Percentiles rank a stretch among this genome's conserved stretches.
These are phyloP conservation scores for Paradoxurus hermaphroditus DNA, from an alignment of 2,113 vertebrate genomes.

Conservation along the genomic window DNA sequence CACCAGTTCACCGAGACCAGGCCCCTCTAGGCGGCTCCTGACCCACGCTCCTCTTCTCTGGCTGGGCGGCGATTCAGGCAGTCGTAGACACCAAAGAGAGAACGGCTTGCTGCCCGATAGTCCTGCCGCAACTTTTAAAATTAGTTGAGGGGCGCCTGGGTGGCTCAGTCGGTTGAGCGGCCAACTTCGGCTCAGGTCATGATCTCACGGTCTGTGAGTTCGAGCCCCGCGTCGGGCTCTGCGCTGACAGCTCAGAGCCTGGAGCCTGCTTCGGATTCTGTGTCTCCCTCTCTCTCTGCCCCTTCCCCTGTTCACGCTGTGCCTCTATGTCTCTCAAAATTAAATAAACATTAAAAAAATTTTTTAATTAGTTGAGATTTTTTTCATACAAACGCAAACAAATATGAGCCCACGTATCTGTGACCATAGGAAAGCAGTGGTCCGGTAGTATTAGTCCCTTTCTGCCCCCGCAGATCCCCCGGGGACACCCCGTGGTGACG, in stretches of 20 bases:
- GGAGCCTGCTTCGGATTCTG: no score
- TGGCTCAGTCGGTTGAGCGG: no score
- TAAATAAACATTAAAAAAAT: no score
- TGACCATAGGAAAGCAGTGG: fast-evolving
- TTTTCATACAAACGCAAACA: neutral
- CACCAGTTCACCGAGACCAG: neutral
- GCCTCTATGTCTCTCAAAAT: no score
- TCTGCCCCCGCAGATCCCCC: fast-evolving
- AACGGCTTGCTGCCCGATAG: neutral
- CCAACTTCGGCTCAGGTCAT: no score
- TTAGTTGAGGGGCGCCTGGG: no score
- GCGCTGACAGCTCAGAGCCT: no score
- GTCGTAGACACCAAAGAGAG: neutral
- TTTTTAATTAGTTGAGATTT: neutral
- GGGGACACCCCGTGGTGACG: neutral
- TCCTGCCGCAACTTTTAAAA: neutral
- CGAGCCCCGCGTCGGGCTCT: no score
- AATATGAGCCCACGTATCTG: neutral
- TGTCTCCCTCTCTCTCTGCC: no score
- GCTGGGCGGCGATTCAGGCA: neutral
- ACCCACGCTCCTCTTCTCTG: neutral
- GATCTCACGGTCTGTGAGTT: no score
- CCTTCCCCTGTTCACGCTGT: no score
- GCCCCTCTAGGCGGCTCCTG: neutral
- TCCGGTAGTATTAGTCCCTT: neutral